Conservation (phyloP, 1,140 invertebrate genomes). For the Metopolophium dirhodum region DNA sequence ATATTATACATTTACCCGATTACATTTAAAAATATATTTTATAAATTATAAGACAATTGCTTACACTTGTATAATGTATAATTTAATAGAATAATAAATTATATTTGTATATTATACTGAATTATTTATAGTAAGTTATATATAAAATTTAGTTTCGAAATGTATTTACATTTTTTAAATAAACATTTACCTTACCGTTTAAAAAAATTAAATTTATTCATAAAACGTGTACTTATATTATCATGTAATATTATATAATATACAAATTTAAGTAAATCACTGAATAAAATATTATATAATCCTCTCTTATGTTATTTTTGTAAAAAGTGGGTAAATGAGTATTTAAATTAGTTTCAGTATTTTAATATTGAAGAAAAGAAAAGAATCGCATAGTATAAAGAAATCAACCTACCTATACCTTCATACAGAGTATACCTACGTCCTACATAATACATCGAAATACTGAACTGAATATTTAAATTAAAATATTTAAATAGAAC, state of each 20-base stretch:
- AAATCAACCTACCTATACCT: background rate
- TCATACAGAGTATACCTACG: background rate
- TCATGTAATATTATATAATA: background rate
- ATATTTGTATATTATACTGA: background rate
- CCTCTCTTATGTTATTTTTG: background rate
- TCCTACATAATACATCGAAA: background rate
- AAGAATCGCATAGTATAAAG: background rate
- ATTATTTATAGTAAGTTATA: conserved; percentile 17
- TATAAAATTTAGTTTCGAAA: background rate
- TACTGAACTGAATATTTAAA: background rate
- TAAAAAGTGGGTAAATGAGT: background rate
- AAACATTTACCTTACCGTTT: background rate
- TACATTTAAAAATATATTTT: background rate
- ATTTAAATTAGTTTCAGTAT: conserved; percentile 8
- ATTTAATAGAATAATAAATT: conserved; percentile 4
- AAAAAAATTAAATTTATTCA: background rate
- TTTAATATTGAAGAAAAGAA: background rate
- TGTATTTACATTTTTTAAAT: conserved; percentile 13
- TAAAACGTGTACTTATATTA: background rate
- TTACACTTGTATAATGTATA: conserved; percentile 2
- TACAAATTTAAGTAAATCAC: background rate
- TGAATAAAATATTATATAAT: background rate
- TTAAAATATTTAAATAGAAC: background rate
- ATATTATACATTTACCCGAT: conserved; percentile 46
- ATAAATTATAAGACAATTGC: too few relatives aligned